These are phyloP conservation scores for Artemia franciscana DNA, from an alignment of 1,140 invertebrate species.

Conservation along the genomic window DNA sequence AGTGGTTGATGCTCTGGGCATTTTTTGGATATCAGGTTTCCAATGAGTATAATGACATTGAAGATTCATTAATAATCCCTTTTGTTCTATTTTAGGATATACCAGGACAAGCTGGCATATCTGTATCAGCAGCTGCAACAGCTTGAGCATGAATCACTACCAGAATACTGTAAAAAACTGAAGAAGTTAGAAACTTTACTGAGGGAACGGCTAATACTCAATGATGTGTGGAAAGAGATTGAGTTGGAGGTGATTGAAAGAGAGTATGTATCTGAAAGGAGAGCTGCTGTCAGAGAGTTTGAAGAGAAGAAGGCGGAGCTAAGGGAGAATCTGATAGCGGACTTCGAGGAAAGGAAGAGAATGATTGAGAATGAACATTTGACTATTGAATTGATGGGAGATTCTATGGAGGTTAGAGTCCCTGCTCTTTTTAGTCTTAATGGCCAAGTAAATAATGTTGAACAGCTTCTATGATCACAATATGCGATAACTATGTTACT, in stretches of 20 bases:
- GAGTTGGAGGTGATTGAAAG: conserved; percentile 60
- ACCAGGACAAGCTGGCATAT: conserved; percentile 69
- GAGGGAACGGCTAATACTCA: conserved; percentile 50
- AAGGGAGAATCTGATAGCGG: conserved; percentile 62
- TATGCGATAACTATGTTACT: not conserved
- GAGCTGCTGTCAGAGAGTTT: conserved; percentile 66
- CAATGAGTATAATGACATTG: too few relatives aligned
- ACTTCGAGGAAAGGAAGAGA: conserved; percentile 76
- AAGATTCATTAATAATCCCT: too few relatives aligned
- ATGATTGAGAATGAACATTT: conserved; percentile 65
- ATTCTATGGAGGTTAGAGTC: conserved; percentile 49
- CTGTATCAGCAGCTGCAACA: conserved; percentile 74
- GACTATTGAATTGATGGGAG: conserved; percentile 63
- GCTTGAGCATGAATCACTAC: conserved; percentile 57
- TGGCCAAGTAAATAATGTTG: not conserved
- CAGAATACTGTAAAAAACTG: conserved; percentile 56
- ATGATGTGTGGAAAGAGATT: conserved; percentile 58
- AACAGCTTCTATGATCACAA: not conserved
- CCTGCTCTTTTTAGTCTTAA: not conserved
- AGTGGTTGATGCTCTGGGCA: too few relatives aligned
- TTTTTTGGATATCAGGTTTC: too few relatives aligned
- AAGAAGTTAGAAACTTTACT: conserved; percentile 58
- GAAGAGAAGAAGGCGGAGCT: conserved; percentile 86
- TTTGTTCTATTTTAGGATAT: conserved; percentile 65
- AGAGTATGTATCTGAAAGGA: conserved; percentile 68